Conservation (phyloP, 2,888 invertebrate species). For the Erynnis tages region DNA sequence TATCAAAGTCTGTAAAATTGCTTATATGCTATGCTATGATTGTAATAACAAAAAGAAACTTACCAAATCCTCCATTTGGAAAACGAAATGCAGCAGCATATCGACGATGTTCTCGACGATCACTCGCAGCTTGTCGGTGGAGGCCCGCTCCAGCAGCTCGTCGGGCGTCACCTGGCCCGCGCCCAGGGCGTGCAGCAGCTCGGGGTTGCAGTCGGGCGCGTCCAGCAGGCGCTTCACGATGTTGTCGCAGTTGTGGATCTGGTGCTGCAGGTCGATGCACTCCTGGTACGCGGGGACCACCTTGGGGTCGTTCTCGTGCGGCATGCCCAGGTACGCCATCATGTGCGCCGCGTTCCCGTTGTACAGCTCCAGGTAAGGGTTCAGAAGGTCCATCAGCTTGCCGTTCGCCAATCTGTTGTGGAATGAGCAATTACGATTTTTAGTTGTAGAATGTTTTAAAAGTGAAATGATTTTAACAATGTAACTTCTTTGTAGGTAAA, state of each 20-base stretch:
- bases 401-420: conserved; percentile 90
- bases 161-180: conserved; percentile 60
- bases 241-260: conserved; percentile 90
- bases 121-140: conserved; percentile 91
- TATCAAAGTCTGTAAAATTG: no score
- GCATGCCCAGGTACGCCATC: conserved; percentile 89
- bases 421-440: no score
- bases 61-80: conserved; percentile 70
- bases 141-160: conserved; percentile 81
- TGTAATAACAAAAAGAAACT: not conserved
- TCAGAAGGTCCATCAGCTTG: conserved; percentile 89
- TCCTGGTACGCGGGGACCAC: conserved; percentile 82
- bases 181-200: conserved; percentile 53
- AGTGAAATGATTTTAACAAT: not conserved
- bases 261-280: conserved; percentile 93
- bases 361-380: conserved; percentile 89
- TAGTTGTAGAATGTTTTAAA: not conserved
- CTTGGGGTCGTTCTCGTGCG: conserved; percentile 82
- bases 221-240: conserved; percentile 88
- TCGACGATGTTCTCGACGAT: conserved; percentile 92
- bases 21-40: no score
- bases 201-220: conserved; percentile 62
- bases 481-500: no score
- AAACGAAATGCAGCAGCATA: conserved; percentile 87
- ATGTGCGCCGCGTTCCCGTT: conserved; percentile 91